phyloP scores from a whole-genome alignment of 2,113 vertebrate species.

The Haplochromis burtoni region DNA sequence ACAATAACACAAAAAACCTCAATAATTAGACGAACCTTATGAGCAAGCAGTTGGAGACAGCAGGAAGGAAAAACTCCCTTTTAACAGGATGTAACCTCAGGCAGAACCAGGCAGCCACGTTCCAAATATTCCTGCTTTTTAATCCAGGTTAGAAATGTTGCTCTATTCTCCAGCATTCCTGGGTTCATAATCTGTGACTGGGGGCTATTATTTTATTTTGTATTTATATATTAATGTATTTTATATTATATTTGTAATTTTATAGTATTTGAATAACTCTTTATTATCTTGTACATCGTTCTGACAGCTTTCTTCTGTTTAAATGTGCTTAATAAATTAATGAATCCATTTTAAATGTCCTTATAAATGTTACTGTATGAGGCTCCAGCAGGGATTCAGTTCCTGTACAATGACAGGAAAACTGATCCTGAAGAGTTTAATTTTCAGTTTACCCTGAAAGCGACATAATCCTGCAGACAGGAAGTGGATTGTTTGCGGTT shows the following conservation, averaged over 20 bases:
- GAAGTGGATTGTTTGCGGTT: background rate
- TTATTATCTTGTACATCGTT: background rate
- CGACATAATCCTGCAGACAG: background rate
- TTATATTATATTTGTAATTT: background rate
- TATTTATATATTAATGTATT: background rate
- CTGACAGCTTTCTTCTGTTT: background rate
- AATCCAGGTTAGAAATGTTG: background rate
- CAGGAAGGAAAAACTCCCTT: background rate
- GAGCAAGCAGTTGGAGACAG: background rate
- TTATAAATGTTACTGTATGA: background rate
- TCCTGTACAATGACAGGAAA: background rate
- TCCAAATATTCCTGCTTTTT: background rate
- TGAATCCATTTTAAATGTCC: background rate
- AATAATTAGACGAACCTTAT: rapidly evolving
- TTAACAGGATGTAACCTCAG: background rate
- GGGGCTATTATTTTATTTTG: background rate
- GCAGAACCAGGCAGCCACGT: background rate
- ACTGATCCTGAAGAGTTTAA: background rate
- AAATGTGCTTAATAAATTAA: background rate
- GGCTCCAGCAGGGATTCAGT: background rate
- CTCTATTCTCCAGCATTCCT: background rate
- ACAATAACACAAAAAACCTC: background rate
- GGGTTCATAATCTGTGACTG: background rate
- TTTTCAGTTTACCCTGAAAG: background rate
- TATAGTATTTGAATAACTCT: background rate